Evolutionary conservation across 1,140 invertebrate genomes (phyloP), one percentile per base, ranked within the genome.

Genomic region (Hetaerina americana): DNA sequence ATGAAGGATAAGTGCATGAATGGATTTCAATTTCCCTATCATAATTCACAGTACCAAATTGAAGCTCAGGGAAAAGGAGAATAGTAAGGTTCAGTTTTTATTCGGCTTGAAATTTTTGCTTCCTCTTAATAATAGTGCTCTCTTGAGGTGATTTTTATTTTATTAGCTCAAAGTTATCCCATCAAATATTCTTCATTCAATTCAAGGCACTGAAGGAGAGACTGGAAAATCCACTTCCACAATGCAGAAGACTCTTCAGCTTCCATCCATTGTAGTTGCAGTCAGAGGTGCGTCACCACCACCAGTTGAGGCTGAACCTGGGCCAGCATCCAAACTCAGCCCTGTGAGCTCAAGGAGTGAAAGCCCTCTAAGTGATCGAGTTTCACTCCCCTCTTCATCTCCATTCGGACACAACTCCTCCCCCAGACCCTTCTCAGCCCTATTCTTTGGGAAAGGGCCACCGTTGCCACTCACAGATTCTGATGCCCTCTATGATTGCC

Each of bases 271-370:
- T 66, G 82, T 89, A 5, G 84, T 89, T 22, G 85, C 88, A 74
- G 77, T 78, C n/a, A 80, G 79, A 71, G 86, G 85, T 76, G 2
- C 40, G 22, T 57, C 40, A 2, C 40, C 40, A 57, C 40, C 40
- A 8, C 31, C 31, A 40, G 15, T 8, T 57, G 40, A 57, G 40
- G 15, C 40, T 18, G 40, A 57, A 57, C 15, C 10, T 1, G 22
- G 22, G 15, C 22, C 40, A 57, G 15, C 31, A 40, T 40, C 40
- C 15, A 2, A 26, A 0, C 29, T 28, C 66, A 88, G 87, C 75
- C 90, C 90, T 8, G 89, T 90, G 28, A 90, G 89, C 79, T 91
- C 89, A 26, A 82, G 89, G 72, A 90, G 89, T 77, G 90, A 92
- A 79, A 90, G 88, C 78, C 89, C 89, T 5, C 80, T 91, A 26